Percentiles rank a stretch among this genome's conserved stretches.
Evolutionary conservation across 1,140 invertebrate genomes (phyloP).

Genomic region (Littorina saxatilis): DNA sequence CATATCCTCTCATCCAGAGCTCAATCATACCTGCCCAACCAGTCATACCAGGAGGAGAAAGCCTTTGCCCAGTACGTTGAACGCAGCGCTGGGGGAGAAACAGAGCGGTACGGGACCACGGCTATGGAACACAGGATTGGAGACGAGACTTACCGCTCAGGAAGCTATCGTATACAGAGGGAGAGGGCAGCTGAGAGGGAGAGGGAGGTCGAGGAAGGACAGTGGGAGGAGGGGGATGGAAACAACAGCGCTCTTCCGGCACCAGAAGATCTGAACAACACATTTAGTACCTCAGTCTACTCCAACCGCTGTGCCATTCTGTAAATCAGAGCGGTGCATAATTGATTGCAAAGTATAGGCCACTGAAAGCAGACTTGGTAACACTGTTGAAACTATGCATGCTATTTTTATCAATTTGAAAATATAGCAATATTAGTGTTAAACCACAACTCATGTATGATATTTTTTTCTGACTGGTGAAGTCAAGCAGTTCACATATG

Average conservation of each 20-base stretch:
- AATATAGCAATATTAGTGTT: too few relatives aligned
- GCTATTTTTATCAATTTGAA: too few relatives aligned
- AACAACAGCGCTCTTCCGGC: constrained; percentile 4
- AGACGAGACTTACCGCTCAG: not conserved
- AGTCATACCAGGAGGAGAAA: constrained; percentile 6
- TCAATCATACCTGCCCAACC: not conserved
- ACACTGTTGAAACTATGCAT: constrained; percentile 10
- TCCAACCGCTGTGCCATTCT: constrained; percentile 12
- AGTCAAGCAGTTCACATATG: too few relatives aligned
- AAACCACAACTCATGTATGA: too few relatives aligned
- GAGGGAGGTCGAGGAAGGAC: not conserved
- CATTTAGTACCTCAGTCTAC: not conserved
- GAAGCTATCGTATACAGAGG: not conserved
- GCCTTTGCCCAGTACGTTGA: constrained; percentile 18
- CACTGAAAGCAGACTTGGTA: not conserved
- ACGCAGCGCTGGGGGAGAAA: not conserved
- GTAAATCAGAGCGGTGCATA: not conserved
- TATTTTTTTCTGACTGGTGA: too few relatives aligned
- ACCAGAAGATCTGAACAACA: not conserved
- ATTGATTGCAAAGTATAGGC: too few relatives aligned
- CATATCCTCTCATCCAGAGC: not conserved
- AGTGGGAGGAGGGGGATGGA: not conserved
- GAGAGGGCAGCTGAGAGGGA: not conserved
- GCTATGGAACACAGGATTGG: not conserved
- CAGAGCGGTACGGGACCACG: not conserved